These are phyloP conservation scores for Zaprionus tsacasi DNA, from an alignment of 1,140 invertebrate genomes.

Conservation along the genomic window DNA sequence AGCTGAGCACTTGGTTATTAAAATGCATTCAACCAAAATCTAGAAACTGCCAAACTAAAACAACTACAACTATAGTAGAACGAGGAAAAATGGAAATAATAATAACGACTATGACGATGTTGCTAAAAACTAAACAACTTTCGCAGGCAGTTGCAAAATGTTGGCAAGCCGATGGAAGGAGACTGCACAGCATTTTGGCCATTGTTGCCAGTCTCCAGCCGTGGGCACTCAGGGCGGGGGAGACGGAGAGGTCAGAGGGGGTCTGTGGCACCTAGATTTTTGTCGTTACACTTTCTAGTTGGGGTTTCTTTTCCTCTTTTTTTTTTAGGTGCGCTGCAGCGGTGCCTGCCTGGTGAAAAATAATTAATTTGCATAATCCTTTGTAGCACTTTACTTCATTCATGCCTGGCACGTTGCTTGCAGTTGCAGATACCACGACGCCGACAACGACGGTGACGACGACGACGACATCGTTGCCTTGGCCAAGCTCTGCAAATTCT, in stretches of 20 bases:
- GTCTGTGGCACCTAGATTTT: conserved; percentile 64
- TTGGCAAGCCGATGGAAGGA: conserved; percentile 23
- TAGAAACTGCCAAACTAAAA: conserved; percentile 75
- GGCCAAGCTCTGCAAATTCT: conserved; percentile 75
- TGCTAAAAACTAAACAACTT: conserved; percentile 54
- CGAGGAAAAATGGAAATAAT: conserved; percentile 37
- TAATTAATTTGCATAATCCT: conserved; percentile 83
- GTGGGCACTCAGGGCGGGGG: conserved; percentile 23
- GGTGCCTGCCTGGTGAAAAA: conserved; percentile 77
- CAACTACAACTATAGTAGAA: conserved; percentile 19
- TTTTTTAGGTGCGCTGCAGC: conserved; percentile 29
- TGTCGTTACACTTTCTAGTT: conserved; percentile 79
- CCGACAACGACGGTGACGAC: no score
- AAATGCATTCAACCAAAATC: conserved; percentile 82
- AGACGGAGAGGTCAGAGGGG: background rate
- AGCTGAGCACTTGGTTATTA: conserved; percentile 81
- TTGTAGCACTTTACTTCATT: conserved; percentile 83
- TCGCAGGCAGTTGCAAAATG: conserved; percentile 18
- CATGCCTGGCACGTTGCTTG: conserved; percentile 74
- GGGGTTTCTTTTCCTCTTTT: conserved; percentile 7
- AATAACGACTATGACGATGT: conserved; percentile 48
- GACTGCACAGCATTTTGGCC: conserved; percentile 58
- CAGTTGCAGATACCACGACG: conserved; percentile 18
- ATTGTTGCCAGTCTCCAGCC: conserved; percentile 72
- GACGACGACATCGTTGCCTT: conserved; percentile 46